Conservation (phyloP, 2,797 vertebrate genomes). For the Hyperoplus lanceolatus region DNA sequence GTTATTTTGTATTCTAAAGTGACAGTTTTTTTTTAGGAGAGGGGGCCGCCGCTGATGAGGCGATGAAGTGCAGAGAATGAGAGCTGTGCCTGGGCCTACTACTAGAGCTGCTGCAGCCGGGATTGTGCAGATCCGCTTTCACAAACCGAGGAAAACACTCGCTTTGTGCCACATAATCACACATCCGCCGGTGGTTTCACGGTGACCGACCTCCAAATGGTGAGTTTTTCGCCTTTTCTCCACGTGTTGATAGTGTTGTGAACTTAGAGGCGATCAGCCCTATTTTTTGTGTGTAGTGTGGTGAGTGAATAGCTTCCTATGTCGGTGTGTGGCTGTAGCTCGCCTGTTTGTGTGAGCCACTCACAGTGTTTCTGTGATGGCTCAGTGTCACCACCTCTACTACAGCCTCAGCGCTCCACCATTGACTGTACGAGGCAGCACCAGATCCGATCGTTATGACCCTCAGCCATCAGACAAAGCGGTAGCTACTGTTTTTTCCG, state of each 20-base stretch:
- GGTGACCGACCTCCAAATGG: constrained; percentile 86
- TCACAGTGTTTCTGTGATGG: constrained; percentile 71
- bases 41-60: constrained; percentile 82
- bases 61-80: constrained; percentile 87
- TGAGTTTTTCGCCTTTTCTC: constrained; percentile 81
- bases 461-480: constrained; percentile 56
- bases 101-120: constrained; percentile 82
- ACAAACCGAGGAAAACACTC: constrained; percentile 83
- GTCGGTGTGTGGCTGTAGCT: constrained; percentile 76
- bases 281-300: constrained; percentile 25
- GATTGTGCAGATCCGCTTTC: constrained; percentile 86
- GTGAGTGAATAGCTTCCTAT: constrained; percentile 76
- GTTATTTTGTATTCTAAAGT: constrained; percentile 67
- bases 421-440: constrained; percentile 49
- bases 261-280: constrained; percentile 64
- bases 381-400: constrained; percentile 78
- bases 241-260: constrained; percentile 67
- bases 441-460: constrained; percentile 59
- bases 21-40: constrained; percentile 73
- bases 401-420: constrained; percentile 58
- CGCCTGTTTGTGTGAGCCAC: constrained; percentile 70
- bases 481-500: constrained; percentile 26
- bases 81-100: constrained; percentile 85
- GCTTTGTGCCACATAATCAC: constrained; percentile 75
- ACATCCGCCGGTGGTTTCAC: constrained; percentile 79